Evolutionary conservation across 92 coral and sea anemone genomes (phyloP), one percentile per base, ranked within the genome.

Genomic region (Desmophyllum pertusum): DNA sequence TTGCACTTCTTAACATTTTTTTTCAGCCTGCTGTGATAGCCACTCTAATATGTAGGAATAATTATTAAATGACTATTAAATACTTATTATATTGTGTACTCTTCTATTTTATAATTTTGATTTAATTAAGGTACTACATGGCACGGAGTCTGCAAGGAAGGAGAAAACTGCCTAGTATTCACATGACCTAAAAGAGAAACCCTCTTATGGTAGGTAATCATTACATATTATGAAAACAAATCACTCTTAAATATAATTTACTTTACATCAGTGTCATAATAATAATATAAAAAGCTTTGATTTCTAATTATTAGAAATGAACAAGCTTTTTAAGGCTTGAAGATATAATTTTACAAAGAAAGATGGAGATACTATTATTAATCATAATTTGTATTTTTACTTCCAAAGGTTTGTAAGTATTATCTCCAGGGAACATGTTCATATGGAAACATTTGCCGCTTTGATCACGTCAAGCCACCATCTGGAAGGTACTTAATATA

Each of bases 401-500:
- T 59, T 46, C 8, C 62, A 21, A 81, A 94, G 98, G 88, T 92
- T 39, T 94, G 98, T 81, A 94, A 81, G 78, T 94, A 76, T 74
- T 92, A 93, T 57, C 91, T 90, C 36, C 90, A 90, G 83, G 98
- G 98, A 42, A 53, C 83, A 19, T 94, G 98, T 83, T 82, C 94
- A 29, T 94, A 94, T 94, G 98, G 98, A 43, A 90, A 85, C 31
- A 73, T 86, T 55, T 94, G 98, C 76, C 85, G 92, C 42, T 94
- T 77, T 90, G 94, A 94, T 75, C 98, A 94, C 61, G 84, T 77
- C 30, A 94, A 94, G 74, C 88, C 93, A 53, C 35, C 84, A 21
- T 66, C 84, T 66, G 64, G 75, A 80, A 80, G 84, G 84, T 80
- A 42, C 9, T 10, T n/a, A n/a, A n/a, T n/a, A n/a, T n/a, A n/a